Base-by-base conservation (phyloP, 2,797 vertebrate species). In the Discoglossus pictus region DNA sequence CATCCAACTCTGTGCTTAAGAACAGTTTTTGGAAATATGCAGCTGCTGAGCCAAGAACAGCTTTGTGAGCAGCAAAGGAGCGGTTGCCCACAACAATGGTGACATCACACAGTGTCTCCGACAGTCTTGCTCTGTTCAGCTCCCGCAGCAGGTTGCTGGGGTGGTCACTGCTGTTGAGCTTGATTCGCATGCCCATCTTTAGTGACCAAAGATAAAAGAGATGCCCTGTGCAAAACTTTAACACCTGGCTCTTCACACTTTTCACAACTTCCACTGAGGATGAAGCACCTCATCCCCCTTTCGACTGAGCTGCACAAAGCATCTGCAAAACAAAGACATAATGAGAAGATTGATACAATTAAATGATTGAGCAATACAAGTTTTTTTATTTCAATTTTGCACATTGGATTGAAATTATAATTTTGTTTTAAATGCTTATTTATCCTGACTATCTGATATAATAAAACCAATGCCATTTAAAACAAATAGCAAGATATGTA, bases 171-270 rank as follows among this genome's bases (percentile, higher is more conserved):
- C 93, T 94, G 85, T 94, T 94, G 75, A 98, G 84, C 69, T 94
- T 94, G 88, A 99, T 97, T 88, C 95, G 92, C 97, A 99, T 98
- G 82, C 86, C 93, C 89, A 91, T 91, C 76, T 89, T 88, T 85
- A 81, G 84, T 73, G 80, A 74, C 76, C 23, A 24, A 7, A 31
- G n/a, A 12, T 25, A 42, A 23, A n/a, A 34, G 13, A 23, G 23
- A 51, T 20, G 18, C 27, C 17, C 38, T 52, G 46, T 44, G 38
- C 15, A 43, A 34, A 24, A 17, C 9, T 17, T 58, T 64, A 27
- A 64, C 36, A 42, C 44, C 17, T 38, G 61, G 38, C 13, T 12
- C 21, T 50, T 59, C 35, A 65, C 17, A 34, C 51, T 42, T 47
- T 17, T 63, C 34, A 70, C 20, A 11, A 16, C 50, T 55, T 70